Conservation (phyloP, 2,113 vertebrate genomes). For the Crocuta crocuta region DNA sequence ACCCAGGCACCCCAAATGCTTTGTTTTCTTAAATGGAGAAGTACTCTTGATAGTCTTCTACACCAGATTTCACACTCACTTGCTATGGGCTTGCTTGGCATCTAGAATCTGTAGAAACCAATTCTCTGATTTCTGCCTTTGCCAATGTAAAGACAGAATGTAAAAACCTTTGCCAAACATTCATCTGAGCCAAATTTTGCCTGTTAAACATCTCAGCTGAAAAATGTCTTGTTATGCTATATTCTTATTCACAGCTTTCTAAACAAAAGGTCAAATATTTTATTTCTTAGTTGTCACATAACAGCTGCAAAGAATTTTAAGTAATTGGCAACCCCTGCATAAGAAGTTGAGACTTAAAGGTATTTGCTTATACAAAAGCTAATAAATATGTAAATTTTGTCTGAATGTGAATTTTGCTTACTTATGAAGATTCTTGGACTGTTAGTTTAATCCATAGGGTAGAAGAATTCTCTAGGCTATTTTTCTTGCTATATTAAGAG, state of each 20-base stretch:
- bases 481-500: slow-evolving; percentile 56
- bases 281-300: slow-evolving; percentile 49
- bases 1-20: background rate
- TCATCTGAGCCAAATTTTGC: background rate
- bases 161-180: background rate
- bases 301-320: slow-evolving; percentile 46
- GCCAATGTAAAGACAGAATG: background rate
- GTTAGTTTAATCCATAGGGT: slow-evolving; percentile 35
- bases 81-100: background rate
- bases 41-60: background rate
- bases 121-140: background rate
- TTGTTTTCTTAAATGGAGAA: background rate
- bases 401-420: slow-evolving; percentile 58
- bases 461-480: slow-evolving; percentile 47
- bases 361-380: slow-evolving; percentile 31
- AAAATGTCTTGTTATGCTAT: background rate
- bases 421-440: slow-evolving; percentile 30
- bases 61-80: background rate
- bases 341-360: slow-evolving; percentile 36
- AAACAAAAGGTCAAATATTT: slow-evolving; percentile 65
- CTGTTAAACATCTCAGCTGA: slow-evolving; percentile 31
- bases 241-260: slow-evolving; percentile 52
- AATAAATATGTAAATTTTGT: slow-evolving; percentile 65
- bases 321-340: background rate
- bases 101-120: background rate